phyloP scores from a whole-genome alignment of 2,113 vertebrate genomes.

The Pionites leucogaster region DNA sequence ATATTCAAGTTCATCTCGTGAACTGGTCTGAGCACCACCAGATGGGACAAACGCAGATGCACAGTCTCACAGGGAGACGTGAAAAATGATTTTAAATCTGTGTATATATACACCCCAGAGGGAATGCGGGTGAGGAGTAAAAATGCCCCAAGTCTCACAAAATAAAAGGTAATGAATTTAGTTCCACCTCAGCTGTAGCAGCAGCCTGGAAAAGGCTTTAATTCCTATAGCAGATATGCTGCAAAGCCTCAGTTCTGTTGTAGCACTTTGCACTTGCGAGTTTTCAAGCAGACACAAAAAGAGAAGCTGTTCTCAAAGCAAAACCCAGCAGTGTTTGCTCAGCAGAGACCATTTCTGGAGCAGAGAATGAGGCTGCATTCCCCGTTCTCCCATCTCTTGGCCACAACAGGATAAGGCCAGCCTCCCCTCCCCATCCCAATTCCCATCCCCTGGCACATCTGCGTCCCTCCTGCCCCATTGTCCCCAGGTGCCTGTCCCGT shows the following conservation, averaged over 20 bases:
- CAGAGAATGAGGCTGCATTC: fast-evolving
- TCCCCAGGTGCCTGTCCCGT: not conserved
- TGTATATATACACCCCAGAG: not conserved
- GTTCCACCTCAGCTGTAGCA: not conserved
- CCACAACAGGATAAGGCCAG: not conserved
- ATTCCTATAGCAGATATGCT: not conserved
- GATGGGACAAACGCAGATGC: not conserved
- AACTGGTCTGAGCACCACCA: conserved; percentile 8
- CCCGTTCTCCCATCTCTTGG: not conserved
- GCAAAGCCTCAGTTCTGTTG: not conserved
- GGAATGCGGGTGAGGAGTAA: conserved; percentile 25
- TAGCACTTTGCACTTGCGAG: not conserved
- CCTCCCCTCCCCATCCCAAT: not conserved
- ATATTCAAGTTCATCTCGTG: not conserved
- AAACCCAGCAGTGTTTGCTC: not conserved
- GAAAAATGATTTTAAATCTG: not conserved
- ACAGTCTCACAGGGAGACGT: not conserved
- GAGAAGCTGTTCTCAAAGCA: not conserved
- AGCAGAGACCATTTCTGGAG: not conserved
- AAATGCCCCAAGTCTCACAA: not conserved
- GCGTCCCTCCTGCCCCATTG: not conserved
- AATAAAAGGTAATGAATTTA: conserved; percentile 41
- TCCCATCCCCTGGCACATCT: not conserved
- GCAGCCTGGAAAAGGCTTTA: not conserved
- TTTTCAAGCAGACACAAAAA: not conserved